Conservation (phyloP, 1,140 invertebrate genomes). For the Sinella curviseta region DNA sequence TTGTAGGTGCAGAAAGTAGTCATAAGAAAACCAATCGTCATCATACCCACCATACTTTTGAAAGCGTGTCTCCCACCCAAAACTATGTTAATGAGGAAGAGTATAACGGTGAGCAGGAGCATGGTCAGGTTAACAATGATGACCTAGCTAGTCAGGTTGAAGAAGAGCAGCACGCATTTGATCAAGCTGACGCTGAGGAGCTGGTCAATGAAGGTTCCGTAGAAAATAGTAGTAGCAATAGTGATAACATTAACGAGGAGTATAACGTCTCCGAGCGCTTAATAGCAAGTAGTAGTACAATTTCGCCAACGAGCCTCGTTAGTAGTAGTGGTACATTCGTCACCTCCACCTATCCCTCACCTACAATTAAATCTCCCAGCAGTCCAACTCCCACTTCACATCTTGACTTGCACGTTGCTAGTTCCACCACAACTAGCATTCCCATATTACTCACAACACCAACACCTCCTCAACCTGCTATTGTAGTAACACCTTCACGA, state of each 20-base stretch:
- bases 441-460: neutral
- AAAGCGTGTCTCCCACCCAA: too few relatives aligned
- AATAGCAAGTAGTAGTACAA: neutral
- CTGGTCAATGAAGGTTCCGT: neutral
- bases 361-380: neutral
- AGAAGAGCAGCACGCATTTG: too few relatives aligned
- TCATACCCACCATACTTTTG: too few relatives aligned
- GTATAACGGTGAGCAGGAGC: neutral
- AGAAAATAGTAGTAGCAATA: neutral
- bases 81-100: neutral
- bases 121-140: neutral
- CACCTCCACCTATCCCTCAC: neutral
- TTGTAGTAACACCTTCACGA: neutral
- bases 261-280: neutral
- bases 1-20: slow-evolving; percentile 2
- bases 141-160: slow-evolving; percentile 1
- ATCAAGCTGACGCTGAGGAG: neutral
- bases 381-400: neutral
- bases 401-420: neutral
- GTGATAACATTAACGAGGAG: neutral
- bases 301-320: neutral
- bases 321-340: neutral
- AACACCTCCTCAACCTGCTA: neutral
- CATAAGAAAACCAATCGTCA: neutral
- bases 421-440: neutral